Base-by-base conservation (phyloP, 2,888 invertebrate species). In the Lycaena phlaeas region DNA sequence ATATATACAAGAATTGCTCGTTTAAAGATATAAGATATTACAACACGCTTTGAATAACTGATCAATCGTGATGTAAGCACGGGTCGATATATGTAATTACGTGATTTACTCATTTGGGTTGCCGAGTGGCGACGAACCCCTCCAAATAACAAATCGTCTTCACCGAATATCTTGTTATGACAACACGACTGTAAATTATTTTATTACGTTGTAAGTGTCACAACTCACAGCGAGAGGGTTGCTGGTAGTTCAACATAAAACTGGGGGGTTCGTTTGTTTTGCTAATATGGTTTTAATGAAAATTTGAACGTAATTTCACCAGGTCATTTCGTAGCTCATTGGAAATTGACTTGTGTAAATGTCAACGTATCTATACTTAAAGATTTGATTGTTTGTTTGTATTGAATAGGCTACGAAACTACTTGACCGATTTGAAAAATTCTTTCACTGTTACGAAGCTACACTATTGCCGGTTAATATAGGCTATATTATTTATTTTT, bases 151-250 rank as follows among this genome's bases (percentile, higher is more conserved):
- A 41, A 30, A 43, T 37, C 34, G 38, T 36, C 45, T 36, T 37
- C 40, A 34, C 42, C 38, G 40, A 41, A 44, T 40, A 37, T 41
- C 42, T 42, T 40, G 36, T 36, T 38, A 46, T 42, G 15, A 46
- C 26, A 27, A 41, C 38, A 39, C 27, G 36, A 27, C 31, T 38
- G 41, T 38, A 30, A 43, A 14, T 41, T 36, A 40, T 30, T 41
- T 40, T 34, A 40, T 48, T 40, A 18, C 27, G 37, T 41, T 41
- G 14, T 29, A 10, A 27, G 34, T 34, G 34, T 34, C 34, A 34
- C 22, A 12, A 31, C 12, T 18, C 34, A 12, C 22, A 22, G 22
- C 9, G 17, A 5, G 30, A 36, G 36, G 12, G 36, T 36, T 29
- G n/a, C n/a, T 22, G 18, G 11, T 17, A 31, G 14, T 18, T 28